phyloP scores from a whole-genome alignment of 2,797 vertebrate genomes.

The Chelon auratus region DNA sequence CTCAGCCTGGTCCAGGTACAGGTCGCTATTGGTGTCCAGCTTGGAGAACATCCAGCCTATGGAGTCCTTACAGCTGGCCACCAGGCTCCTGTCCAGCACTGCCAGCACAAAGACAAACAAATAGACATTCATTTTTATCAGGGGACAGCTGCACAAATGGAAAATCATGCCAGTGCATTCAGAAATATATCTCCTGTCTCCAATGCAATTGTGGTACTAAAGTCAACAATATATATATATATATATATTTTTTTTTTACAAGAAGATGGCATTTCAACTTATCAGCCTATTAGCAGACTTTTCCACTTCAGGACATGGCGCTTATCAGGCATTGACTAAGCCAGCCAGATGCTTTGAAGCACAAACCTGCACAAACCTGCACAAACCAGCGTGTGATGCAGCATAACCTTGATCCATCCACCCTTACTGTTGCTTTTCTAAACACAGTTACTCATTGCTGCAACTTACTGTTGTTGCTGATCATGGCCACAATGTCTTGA shows the following conservation, averaged over 20 bases:
- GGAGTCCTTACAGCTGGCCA: conserved; percentile 97
- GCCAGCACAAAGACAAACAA: conserved; percentile 58
- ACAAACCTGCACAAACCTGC: background rate
- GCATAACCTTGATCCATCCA: background rate
- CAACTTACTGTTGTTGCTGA: background rate
- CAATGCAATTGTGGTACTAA: background rate
- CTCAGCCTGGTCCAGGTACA: conserved; percentile 94
- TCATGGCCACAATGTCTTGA: background rate
- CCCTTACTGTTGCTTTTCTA: conserved; percentile 2
- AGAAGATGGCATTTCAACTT: background rate
- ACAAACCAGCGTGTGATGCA: background rate
- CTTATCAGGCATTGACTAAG: background rate
- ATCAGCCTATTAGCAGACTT: background rate
- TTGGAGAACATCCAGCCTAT: conserved; percentile 99
- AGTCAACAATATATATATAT: no score
- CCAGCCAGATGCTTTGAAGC: conserved; percentile 17
- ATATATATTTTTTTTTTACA: background rate
- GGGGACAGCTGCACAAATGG: conserved; percentile 58
- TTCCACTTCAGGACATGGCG: background rate
- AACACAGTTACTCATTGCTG: no score
- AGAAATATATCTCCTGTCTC: conserved; percentile 30
- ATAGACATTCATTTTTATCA: conserved; percentile 38
- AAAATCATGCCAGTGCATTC: conserved; percentile 23
- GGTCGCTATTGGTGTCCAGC: conserved; percentile 93
- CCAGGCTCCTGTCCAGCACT: conserved; percentile 94